These are phyloP conservation scores for Knipowitschia caucasica DNA, from an alignment of 2,797 vertebrate genomes.

Conservation along the genomic window DNA sequence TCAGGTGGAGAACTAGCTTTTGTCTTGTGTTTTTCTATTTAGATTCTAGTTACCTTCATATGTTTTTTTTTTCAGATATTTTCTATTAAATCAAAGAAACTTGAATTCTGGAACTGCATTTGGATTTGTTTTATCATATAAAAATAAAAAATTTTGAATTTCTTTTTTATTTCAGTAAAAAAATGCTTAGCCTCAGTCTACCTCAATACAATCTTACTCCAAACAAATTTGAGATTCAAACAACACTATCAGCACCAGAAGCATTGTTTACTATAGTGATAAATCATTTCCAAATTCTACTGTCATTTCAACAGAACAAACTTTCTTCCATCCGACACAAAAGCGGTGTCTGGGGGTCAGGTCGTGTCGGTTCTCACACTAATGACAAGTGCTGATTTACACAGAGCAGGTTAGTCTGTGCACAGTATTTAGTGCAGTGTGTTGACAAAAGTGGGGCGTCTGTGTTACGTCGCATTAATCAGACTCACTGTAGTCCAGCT, in stretches of 20 bases:
- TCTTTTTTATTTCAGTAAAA: too few species aligned
- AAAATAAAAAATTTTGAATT: too few species aligned
- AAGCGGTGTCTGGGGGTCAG: slow-evolving; percentile 36
- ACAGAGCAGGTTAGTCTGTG: slow-evolving; percentile 51
- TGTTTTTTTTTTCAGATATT: too few species aligned
- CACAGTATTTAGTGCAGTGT: slow-evolving; percentile 43
- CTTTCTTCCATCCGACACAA: slow-evolving; percentile 15
- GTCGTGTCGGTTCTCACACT: slow-evolving; percentile 45
- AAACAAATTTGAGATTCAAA: neutral
- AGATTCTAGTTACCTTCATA: too few species aligned
- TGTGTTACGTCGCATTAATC: slow-evolving; percentile 61
- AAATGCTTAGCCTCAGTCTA: neutral
- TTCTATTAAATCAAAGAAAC: too few species aligned
- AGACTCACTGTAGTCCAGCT: slow-evolving; percentile 57
- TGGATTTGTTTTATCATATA: too few species aligned
- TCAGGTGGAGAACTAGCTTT: too few species aligned
- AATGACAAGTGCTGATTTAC: slow-evolving; percentile 38
- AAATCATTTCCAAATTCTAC: neutral
- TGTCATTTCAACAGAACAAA: slow-evolving; percentile 47
- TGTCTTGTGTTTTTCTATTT: too few species aligned
- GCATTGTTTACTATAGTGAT: neutral
- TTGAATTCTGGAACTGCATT: neutral
- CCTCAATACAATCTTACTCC: neutral
- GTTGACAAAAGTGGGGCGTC: slow-evolving; percentile 60
- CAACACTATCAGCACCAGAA: neutral